Conservation (phyloP, 2,113 vertebrate genomes). For the Monopterus albus region DNA sequence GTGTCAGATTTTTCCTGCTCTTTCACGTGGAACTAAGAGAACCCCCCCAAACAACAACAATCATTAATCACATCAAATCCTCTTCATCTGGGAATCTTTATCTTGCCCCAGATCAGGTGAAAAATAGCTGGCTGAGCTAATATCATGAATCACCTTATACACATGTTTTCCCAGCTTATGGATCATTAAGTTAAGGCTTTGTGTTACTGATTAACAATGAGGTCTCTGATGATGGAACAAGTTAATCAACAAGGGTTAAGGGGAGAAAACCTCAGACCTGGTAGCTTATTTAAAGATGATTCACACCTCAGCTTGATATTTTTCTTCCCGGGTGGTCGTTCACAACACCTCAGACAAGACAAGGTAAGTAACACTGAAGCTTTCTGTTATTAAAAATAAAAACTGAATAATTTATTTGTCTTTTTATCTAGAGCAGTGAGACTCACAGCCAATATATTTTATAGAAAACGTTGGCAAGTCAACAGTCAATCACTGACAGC, state of each 20-base stretch:
- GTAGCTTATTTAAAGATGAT: constrained; percentile 55
- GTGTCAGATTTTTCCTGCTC: constrained; percentile 66
- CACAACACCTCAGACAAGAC: constrained; percentile 45
- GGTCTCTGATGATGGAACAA: constrained; percentile 30
- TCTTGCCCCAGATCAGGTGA: constrained; percentile 35
- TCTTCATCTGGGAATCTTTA: constrained; percentile 16
- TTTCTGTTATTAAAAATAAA: background rate
- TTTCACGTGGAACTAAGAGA: background rate
- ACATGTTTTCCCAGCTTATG: constrained; percentile 8
- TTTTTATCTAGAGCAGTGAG: background rate
- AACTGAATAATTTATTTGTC: constrained; percentile 10
- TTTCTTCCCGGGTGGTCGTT: background rate
- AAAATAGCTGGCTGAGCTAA: constrained; percentile 31
- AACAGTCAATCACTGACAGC: constrained; percentile 12
- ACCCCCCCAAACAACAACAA: background rate
- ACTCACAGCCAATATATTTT: background rate
- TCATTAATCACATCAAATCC: constrained; percentile 28
- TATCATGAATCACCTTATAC: constrained; percentile 50
- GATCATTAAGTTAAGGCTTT: constrained; percentile 35
- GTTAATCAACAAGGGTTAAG: constrained; percentile 67
- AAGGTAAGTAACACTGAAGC: constrained; percentile 25
- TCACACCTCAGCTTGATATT: background rate
- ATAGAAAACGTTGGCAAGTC: constrained; percentile 7
- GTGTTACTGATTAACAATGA: constrained; percentile 61
- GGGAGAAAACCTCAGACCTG: constrained; percentile 40